These are phyloP conservation scores for Cartodere bifasciata DNA, from an alignment of 2,888 invertebrate species.

Conservation along the genomic window DNA sequence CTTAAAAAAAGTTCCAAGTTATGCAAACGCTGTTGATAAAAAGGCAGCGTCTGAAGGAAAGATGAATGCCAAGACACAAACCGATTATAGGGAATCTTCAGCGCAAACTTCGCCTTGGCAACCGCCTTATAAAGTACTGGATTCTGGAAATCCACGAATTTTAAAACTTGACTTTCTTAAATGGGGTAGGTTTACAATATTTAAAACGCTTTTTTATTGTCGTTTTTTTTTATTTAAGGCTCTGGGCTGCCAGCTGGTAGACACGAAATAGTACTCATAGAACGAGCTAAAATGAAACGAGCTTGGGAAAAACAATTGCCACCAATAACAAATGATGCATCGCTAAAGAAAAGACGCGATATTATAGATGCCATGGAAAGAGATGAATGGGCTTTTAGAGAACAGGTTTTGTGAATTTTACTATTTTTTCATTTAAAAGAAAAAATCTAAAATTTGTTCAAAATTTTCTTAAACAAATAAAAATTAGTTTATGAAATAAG, in stretches of 20 bases:
- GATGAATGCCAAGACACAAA: constrained; percentile 44
- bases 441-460: neutral
- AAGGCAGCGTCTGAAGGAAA: neutral
- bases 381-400: constrained; percentile 72
- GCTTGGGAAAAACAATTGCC: constrained; percentile 49
- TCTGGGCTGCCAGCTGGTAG: constrained; percentile 49
- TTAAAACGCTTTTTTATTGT: neutral
- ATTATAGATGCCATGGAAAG: constrained; percentile 69
- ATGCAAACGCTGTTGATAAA: constrained; percentile 3
- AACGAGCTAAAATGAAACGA: constrained; percentile 52
- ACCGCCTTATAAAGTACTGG: constrained; percentile 43
- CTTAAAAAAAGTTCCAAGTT: constrained; percentile 15
- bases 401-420: constrained; percentile 41
- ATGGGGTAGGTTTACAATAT: constrained; percentile 26
- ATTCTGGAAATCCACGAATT: constrained; percentile 47
- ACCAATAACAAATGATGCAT: constrained; percentile 39
- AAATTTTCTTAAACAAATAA: neutral
- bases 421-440: constrained; percentile 18
- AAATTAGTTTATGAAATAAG: neutral
- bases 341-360: constrained; percentile 46
- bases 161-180: constrained; percentile 43
- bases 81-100: constrained; percentile 60
- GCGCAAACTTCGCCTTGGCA: constrained; percentile 70
- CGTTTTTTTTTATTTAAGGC: constrained; percentile 25
- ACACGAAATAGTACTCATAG: constrained; percentile 50